Conservation (phyloP, 2,888 invertebrate species). For the Nomada ferruginata region DNA sequence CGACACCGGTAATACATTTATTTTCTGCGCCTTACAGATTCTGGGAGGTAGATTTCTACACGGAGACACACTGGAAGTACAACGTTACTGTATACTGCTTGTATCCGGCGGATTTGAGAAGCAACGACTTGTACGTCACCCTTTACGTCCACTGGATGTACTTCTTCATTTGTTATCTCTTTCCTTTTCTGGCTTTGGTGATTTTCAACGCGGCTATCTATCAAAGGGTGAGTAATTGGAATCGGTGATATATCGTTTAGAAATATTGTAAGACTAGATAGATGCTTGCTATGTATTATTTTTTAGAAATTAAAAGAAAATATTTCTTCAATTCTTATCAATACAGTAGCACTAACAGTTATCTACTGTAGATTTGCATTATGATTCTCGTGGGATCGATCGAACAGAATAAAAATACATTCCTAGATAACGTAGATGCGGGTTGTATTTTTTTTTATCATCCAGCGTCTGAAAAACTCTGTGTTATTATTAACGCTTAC, state of each 20-base stretch:
- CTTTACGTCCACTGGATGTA: constrained; percentile 98
- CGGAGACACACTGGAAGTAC: constrained; percentile 82
- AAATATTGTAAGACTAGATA: too few relatives aligned
- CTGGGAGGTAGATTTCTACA: constrained; percentile 87
- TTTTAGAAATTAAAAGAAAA: too few relatives aligned
- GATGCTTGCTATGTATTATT: too few relatives aligned
- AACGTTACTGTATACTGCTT: constrained; percentile 90
- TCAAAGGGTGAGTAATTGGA: constrained; percentile 88
- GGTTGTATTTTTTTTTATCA: too few relatives aligned
- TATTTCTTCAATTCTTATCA: too few relatives aligned
- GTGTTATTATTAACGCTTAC: too few relatives aligned
- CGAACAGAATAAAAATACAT: too few relatives aligned
- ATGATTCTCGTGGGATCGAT: too few relatives aligned
- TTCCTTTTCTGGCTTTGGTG: constrained; percentile 95
- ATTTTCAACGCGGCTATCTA: constrained; percentile 96
- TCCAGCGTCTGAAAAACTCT: too few relatives aligned
- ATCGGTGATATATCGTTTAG: not conserved
- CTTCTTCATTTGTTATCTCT: constrained; percentile 95
- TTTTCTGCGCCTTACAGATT: constrained; percentile 84
- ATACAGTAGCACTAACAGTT: too few relatives aligned
- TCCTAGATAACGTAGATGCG: too few relatives aligned
- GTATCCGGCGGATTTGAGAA: constrained; percentile 88
- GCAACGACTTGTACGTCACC: constrained; percentile 90
- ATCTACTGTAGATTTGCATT: too few relatives aligned
- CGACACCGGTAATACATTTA: not conserved